These are phyloP conservation scores for Cossypha niveicapilla DNA, from an alignment of 2,797 vertebrate genomes.

Conservation along the genomic window DNA sequence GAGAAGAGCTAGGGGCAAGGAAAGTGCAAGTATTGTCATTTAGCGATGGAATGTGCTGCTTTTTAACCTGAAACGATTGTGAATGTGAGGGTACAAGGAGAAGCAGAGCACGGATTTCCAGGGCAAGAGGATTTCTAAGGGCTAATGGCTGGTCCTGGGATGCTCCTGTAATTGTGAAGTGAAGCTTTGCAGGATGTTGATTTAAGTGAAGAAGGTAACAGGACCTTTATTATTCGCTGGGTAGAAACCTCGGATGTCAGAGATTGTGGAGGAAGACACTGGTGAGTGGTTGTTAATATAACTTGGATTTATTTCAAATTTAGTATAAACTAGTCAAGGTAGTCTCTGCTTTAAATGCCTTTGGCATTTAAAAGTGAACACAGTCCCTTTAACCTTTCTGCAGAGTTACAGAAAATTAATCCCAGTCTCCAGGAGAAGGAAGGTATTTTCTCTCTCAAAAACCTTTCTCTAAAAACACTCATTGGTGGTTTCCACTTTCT, in stretches of 20 bases:
- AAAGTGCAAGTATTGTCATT: constrained; percentile 2
- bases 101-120: constrained; percentile 67
- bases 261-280: neutral
- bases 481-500: constrained; percentile 37
- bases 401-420: constrained; percentile 38
- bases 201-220: neutral
- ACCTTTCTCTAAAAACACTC: constrained; percentile 18
- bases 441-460: constrained; percentile 36
- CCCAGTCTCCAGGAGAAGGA: constrained; percentile 35
- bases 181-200: neutral
- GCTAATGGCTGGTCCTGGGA: constrained; percentile 17
- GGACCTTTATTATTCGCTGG: neutral
- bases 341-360: neutral
- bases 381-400: neutral
- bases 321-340: neutral
- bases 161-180: constrained; percentile 19
- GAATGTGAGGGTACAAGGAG: constrained; percentile 43
- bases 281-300: neutral
- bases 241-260: neutral
- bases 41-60: constrained; percentile 25
- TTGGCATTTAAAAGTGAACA: constrained; percentile 11
- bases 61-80: constrained; percentile 40
- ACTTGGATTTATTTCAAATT: neutral
- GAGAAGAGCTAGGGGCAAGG: neutral
- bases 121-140: constrained; percentile 62